Evolutionary conservation across 2,797 vertebrate genomes (phyloP).

Genomic region (Enteromius viviparus): DNA sequence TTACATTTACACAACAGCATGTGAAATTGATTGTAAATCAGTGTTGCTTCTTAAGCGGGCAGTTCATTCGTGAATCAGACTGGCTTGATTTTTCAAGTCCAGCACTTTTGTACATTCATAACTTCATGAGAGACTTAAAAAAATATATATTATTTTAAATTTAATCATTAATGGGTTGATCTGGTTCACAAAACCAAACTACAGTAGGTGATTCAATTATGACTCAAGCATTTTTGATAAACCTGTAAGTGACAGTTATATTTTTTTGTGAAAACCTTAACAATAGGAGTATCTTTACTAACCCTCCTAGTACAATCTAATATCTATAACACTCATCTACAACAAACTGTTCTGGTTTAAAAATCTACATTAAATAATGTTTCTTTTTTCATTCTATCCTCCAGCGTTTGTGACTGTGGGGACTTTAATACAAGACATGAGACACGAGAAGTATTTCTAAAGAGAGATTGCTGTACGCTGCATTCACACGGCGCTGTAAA

Average conservation of each 20-base stretch:
- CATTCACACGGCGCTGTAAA: conserved; percentile 33
- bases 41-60: too few species aligned
- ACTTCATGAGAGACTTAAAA: not conserved
- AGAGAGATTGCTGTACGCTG: conserved; percentile 21
- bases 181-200: not conserved
- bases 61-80: not conserved
- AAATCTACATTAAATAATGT: not conserved
- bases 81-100: not conserved
- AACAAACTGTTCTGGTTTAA: too few species aligned
- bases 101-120: not conserved
- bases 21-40: too few species aligned
- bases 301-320: not conserved
- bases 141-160: not conserved
- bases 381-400: too few species aligned
- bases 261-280: not conserved
- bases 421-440: not conserved
- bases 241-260: not conserved
- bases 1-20: too few species aligned
- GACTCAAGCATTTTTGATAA: not conserved
- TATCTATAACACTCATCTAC: not conserved
- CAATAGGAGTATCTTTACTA: not conserved
- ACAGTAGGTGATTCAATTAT: not conserved
- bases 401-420: not conserved
- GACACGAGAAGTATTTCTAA: not conserved
- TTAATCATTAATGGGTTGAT: not conserved